A percentile compares a stretch with the other conserved stretches of the same genome.
Conservation (phyloP, 1,140 invertebrate species). For the Adelges cooleyi region DNA sequence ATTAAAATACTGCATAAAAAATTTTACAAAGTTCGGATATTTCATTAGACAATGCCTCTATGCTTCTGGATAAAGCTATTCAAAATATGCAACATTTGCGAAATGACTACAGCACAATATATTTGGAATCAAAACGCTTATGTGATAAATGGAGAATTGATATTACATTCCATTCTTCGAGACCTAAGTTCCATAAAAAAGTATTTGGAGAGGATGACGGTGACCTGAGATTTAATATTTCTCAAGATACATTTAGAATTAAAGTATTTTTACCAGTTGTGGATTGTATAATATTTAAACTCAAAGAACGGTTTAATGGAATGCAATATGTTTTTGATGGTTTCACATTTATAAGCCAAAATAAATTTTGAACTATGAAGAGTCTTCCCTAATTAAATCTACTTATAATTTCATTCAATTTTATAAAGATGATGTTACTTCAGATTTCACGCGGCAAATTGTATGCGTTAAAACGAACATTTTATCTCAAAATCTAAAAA, state of each 20-base stretch:
- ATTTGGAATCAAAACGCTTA: background rate
- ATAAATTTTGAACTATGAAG: background rate
- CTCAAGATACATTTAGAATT: background rate
- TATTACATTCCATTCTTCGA: background rate
- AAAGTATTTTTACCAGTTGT: background rate
- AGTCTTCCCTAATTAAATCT: background rate
- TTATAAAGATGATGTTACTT: background rate
- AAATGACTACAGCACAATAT: background rate
- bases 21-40: background rate
- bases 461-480: background rate
- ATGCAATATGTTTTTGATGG: constrained; percentile 1
- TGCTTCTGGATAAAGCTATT: background rate
- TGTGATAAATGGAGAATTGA: background rate
- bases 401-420: constrained; percentile 2
- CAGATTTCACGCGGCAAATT: background rate
- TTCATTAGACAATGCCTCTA: background rate
- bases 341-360: background rate
- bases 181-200: background rate
- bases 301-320: background rate
- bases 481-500: background rate
- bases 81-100: background rate
- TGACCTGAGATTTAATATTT: background rate
- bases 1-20: too few relatives aligned
- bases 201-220: background rate
- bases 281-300: constrained; percentile 4